phyloP scores from a whole-genome alignment of 2,113 vertebrate species.

The Notiomystis cincta region DNA sequence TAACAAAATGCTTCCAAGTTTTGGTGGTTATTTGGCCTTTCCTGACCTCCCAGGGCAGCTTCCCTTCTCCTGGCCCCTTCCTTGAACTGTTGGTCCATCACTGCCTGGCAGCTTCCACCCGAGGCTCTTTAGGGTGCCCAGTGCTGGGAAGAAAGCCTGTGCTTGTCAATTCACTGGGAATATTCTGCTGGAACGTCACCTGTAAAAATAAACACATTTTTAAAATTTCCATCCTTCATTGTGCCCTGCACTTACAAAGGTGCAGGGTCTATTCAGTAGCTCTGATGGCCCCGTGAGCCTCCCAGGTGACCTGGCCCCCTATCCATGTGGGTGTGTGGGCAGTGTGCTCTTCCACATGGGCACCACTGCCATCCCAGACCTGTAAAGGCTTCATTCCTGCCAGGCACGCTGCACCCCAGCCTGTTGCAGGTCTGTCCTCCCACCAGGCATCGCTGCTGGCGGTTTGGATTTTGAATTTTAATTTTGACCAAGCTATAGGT shows the following conservation, averaged over 20 bases:
- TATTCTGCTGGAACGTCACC: background rate
- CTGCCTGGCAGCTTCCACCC: background rate
- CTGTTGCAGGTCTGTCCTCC: background rate
- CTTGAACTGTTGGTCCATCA: background rate
- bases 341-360: background rate
- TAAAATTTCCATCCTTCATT: background rate
- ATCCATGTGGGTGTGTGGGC: background rate
- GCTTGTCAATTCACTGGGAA: background rate
- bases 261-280: background rate
- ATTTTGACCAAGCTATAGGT: background rate
- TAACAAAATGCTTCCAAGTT: background rate
- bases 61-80: background rate
- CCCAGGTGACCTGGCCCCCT: fast-evolving
- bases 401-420: background rate
- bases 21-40: background rate
- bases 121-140: background rate
- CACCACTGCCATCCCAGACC: background rate
- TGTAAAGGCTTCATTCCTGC: background rate
- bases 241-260: background rate
- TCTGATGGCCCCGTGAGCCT: fast-evolving
- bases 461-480: background rate
- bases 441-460: background rate
- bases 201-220: background rate
- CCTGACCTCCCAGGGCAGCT: background rate
- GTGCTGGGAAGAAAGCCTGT: background rate